phyloP scores from a whole-genome alignment of 2,797 vertebrate genomes.

The Gymnothorax javanicus region DNA sequence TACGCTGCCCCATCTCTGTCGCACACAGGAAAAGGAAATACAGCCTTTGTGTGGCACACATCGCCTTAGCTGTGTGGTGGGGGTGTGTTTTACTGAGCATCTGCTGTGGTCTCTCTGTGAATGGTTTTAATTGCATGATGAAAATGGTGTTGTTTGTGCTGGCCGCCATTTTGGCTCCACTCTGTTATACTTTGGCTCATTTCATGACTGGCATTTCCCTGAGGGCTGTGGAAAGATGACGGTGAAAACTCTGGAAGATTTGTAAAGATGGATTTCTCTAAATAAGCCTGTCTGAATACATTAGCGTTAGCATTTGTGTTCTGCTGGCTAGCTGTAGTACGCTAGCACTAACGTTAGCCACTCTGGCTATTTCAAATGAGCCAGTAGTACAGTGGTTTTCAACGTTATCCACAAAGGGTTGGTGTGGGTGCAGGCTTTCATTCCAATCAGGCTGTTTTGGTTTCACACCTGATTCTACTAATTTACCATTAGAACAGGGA shows the following conservation, averaged over 20 bases:
- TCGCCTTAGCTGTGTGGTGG: neutral
- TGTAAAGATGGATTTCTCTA: too few species aligned
- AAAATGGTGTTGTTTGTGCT: neutral
- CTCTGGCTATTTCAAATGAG: too few species aligned
- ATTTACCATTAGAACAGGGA: too few species aligned
- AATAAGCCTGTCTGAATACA: neutral
- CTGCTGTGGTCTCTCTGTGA: neutral
- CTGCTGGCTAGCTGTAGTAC: neutral
- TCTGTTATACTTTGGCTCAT: neutral
- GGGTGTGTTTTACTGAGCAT: neutral
- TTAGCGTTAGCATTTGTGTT: neutral
- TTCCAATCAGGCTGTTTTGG: too few species aligned
- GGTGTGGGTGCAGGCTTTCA: too few species aligned
- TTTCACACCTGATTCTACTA: too few species aligned
- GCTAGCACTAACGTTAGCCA: neutral
- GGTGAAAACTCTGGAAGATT: too few species aligned
- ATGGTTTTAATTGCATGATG: neutral
- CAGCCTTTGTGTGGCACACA: slow-evolving; percentile 60
- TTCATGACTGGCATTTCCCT: neutral
- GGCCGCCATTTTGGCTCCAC: neutral
- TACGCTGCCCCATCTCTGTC: slow-evolving; percentile 62
- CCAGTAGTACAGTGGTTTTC: too few species aligned
- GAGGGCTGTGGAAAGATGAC: too few species aligned
- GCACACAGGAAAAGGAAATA: slow-evolving; percentile 69
- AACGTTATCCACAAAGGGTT: too few species aligned